Base-by-base conservation (phyloP, 2,113 vertebrate species). In the Alethe diademata region DNA sequence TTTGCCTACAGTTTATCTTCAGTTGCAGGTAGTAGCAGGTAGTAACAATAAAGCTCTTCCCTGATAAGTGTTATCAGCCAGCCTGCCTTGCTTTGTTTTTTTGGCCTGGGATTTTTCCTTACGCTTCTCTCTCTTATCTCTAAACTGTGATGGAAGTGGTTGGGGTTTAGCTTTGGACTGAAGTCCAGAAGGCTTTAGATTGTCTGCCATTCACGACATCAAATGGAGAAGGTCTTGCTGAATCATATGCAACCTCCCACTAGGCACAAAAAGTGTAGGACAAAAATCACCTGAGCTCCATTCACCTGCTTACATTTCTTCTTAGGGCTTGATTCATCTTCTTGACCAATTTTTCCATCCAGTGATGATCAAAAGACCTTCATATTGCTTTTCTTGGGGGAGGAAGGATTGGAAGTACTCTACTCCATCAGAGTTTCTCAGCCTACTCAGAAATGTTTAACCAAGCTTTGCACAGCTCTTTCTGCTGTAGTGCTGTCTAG, bases 11-110 rank as follows among this genome's bases (percentile, higher is more conserved):
- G 76, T 89, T 93, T 91, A 92, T 92, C 87, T 95, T 81, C 86
- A 66, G 80, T 22, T 74, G 80, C 92, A 92, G 87, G 90, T 94
- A 87, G 60, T 47, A 89, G 80, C 92, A 92, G 90, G 90, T 92
- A 87, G 60, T 47, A 91, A 89, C 86, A 94, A 80, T 88, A 95
- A 96, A 96, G 89, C 64, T 80, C 61, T 89, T 89, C 76, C 84
- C 69, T 70, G 66, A 84, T 83, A 65, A 75, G 11, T 72, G 84
- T 92, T 93, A 84, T 92, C 79, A 76, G 35, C 28, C 64, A 74
- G 60, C 56, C 47, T 70, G 60, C 47, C 25, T 45, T 62, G 51
- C 45, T 65, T 85, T 90, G 35, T 87, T 43, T 45, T 88, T 92
- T 89, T 86, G 91, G 56, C 53, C 69, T 91, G 60, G 57, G 58